Percentiles rank a stretch among this genome's conserved stretches.
phyloP scores from a whole-genome alignment of 2,797 vertebrate genomes.

The Telmatherina bonti region DNA sequence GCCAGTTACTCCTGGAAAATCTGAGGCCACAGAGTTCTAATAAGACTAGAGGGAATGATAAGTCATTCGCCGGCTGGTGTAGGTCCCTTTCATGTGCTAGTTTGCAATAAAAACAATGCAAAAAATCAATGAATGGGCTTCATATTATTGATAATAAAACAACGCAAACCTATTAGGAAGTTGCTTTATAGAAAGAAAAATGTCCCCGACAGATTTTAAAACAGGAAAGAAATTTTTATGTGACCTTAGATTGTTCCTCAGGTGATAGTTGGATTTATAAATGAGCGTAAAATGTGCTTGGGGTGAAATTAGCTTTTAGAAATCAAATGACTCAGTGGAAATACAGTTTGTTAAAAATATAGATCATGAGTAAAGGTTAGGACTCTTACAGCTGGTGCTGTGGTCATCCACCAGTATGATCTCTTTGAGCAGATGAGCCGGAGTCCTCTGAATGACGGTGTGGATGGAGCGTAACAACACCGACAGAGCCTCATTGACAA shows the following conservation, averaged over 20 bases:
- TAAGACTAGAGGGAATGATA: slow-evolving; percentile 3
- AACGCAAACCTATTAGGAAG: not conserved
- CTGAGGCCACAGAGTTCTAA: slow-evolving; percentile 1
- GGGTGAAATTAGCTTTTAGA: not conserved
- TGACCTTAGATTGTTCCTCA: not conserved
- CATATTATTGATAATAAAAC: not conserved
- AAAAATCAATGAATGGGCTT: slow-evolving; percentile 2
- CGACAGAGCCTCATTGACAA: slow-evolving; percentile 95
- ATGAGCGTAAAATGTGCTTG: not conserved
- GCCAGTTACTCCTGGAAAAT: slow-evolving; percentile 11
- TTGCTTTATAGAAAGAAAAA: slow-evolving; percentile 4
- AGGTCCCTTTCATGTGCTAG: not conserved
- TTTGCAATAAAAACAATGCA: slow-evolving; percentile 5
- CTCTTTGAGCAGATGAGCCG: slow-evolving; percentile 92
- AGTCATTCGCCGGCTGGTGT: not conserved
- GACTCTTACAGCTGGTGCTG: slow-evolving; percentile 89
- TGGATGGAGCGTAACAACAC: slow-evolving; percentile 94
- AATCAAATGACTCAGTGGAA: not conserved
- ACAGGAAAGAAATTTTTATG: slow-evolving; percentile 12
- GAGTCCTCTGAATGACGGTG: slow-evolving; percentile 91
- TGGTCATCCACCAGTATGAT: slow-evolving; percentile 97
- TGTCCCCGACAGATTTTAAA: not conserved
- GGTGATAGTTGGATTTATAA: not conserved
- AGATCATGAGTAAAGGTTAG: not conserved
- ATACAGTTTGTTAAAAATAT: not conserved